These are phyloP conservation scores for Argya squamiceps DNA, from an alignment of 2,797 vertebrate genomes.

Conservation along the genomic window DNA sequence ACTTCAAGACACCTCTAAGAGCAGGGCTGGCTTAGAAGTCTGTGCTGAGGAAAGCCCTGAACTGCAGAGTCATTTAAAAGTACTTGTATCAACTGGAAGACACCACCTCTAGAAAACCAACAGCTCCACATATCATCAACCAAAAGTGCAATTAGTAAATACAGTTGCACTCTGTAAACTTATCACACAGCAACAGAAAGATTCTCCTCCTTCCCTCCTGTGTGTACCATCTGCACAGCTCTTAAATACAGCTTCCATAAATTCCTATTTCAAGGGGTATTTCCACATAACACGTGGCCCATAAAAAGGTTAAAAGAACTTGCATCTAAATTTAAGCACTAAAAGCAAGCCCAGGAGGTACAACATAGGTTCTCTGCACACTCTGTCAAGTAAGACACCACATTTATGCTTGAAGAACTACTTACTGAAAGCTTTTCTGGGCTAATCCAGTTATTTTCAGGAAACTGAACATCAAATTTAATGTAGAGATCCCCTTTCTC, in stretches of 20 bases:
- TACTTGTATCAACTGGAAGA: not conserved
- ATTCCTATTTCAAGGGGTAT: not conserved
- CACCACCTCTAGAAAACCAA: not conserved
- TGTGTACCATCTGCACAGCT: not conserved
- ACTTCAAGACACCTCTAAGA: not conserved
- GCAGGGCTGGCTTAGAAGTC: not conserved
- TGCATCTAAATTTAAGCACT: not conserved
- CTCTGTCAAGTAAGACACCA: not conserved
- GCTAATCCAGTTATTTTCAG: slow-evolving; percentile 97
- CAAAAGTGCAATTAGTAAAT: not conserved
- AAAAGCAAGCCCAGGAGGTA: not conserved
- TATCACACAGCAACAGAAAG: not conserved
- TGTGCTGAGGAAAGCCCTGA: not conserved
- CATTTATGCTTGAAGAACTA: not conserved
- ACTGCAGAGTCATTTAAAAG: not conserved
- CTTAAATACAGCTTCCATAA: not conserved
- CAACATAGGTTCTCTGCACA: not conserved
- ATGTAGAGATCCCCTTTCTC: slow-evolving; percentile 96
- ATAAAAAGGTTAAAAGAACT: not conserved
- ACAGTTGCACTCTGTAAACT: not conserved
- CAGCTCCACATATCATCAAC: not conserved
- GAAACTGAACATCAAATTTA: slow-evolving; percentile 98
- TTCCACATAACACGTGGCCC: not conserved
- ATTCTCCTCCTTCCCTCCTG: not conserved
- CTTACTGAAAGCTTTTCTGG: slow-evolving; percentile 93